These are phyloP conservation scores for Desmodus rotundus DNA, from an alignment of 2,113 vertebrate species.

Conservation along the genomic window DNA sequence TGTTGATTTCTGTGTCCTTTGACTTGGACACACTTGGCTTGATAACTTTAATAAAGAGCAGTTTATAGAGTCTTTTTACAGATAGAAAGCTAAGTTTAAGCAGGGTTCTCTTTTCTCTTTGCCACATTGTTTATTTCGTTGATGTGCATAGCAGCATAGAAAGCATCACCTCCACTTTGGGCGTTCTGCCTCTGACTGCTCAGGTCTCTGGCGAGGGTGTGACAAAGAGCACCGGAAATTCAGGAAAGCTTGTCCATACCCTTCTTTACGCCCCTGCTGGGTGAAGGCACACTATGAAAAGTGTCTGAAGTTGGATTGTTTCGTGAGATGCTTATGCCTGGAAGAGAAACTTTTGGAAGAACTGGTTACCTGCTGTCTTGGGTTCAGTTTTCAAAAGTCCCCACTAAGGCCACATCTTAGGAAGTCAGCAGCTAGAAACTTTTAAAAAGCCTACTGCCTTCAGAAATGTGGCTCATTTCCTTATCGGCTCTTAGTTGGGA, in stretches of 20 bases:
- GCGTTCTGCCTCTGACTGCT: background rate
- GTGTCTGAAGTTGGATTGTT: background rate
- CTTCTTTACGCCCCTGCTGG: background rate
- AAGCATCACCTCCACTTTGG: background rate
- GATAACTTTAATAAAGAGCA: background rate
- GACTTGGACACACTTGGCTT: background rate
- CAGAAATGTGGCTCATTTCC: background rate
- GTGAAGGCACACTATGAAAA: background rate
- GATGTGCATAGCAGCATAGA: background rate
- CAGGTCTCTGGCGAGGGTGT: background rate
- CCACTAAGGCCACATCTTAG: slow-evolving; percentile 24
- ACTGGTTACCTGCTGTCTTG: background rate
- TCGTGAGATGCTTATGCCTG: background rate
- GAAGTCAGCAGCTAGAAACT: slow-evolving; percentile 34
- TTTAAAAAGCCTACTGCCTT: slow-evolving; percentile 5
- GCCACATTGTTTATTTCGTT: background rate
- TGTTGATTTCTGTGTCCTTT: background rate
- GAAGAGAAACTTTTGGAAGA: slow-evolving; percentile 43
- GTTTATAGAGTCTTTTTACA: background rate
- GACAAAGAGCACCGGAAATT: background rate
- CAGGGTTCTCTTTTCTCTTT: background rate
- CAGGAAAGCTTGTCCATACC: background rate
- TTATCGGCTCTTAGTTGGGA: background rate
- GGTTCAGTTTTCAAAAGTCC: slow-evolving; percentile 26
- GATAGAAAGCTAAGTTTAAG: background rate